A percentile compares a stretch with the other conserved stretches of the same genome.
These are phyloP conservation scores for Microcebus griseorufus DNA, from an alignment of 2,113 vertebrate species.

Conservation along the genomic window DNA sequence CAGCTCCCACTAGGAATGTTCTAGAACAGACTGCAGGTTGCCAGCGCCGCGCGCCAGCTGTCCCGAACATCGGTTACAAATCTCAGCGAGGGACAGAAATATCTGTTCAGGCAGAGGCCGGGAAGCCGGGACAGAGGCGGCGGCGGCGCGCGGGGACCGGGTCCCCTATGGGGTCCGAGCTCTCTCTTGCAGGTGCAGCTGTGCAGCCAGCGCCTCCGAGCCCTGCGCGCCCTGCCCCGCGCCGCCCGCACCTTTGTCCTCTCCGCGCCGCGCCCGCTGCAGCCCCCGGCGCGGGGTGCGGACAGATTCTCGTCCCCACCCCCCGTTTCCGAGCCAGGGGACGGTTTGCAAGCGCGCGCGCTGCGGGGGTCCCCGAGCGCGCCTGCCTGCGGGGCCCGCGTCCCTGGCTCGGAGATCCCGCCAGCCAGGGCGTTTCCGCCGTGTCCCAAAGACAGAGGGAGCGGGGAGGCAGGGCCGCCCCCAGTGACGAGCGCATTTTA, in stretches of 20 bases:
- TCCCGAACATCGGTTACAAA: constrained; percentile 83
- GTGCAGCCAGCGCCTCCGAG: neutral
- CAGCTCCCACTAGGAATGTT: constrained; percentile 70
- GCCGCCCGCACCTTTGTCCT: neutral
- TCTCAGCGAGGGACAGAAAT: constrained; percentile 81
- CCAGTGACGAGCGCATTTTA: neutral
- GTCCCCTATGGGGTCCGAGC: neutral
- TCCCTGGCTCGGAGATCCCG: neutral
- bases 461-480: neutral
- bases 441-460: neutral
- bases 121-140: neutral
- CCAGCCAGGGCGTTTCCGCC: accelerated
- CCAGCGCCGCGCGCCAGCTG: constrained; percentile 84
- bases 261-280: too few species aligned
- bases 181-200: constrained; percentile 17
- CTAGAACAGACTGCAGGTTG: constrained; percentile 55
- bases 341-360: neutral
- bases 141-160: too few species aligned
- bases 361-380: accelerated
- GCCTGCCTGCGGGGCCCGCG: too few species aligned
- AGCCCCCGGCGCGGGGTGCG: neutral
- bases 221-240: accelerated
- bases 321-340: accelerated
- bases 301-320: accelerated
- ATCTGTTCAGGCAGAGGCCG: constrained; percentile 84